Evolutionary conservation across 2,797 vertebrate genomes (phyloP).

Genomic region (Momotus momota): DNA sequence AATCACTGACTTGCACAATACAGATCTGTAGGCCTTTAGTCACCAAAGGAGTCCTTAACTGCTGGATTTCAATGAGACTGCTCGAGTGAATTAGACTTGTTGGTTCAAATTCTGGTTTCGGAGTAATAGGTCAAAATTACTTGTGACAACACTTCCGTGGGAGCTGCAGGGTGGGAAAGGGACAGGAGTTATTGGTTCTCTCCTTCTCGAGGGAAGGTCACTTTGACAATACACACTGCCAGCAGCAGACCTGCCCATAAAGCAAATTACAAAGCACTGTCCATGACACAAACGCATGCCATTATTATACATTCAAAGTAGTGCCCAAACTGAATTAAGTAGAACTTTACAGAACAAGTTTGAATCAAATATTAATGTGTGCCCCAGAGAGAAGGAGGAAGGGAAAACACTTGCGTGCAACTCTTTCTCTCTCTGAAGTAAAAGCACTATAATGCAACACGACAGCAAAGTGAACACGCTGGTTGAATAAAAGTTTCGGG

Average conservation of each 20-base stretch:
- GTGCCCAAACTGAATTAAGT: constrained; percentile 22
- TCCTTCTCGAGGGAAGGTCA: constrained; percentile 35
- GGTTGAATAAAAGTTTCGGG: background rate
- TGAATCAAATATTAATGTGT: constrained; percentile 30
- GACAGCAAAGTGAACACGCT: background rate
- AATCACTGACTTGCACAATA: background rate
- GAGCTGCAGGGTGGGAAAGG: constrained; percentile 8
- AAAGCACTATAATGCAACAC: background rate
- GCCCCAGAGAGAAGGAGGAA: background rate
- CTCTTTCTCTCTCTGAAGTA: background rate
- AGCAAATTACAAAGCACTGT: constrained; percentile 41
- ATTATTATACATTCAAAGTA: constrained; percentile 55
- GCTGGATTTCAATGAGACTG: background rate
- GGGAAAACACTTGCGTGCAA: background rate
- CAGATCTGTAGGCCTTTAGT: background rate
- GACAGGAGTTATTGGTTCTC: background rate
- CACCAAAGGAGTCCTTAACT: constrained; percentile 24
- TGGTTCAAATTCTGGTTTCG: background rate
- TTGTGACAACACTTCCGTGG: background rate
- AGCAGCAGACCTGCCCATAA: constrained; percentile 37
- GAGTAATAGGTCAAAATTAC: constrained; percentile 15
- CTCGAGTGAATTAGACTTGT: background rate
- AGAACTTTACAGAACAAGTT: constrained; percentile 48
- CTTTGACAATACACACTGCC: background rate
- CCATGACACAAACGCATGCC: background rate